These are phyloP conservation scores for Marcusenius ussheri DNA, from an alignment of 2,113 vertebrate species.

Conservation along the genomic window DNA sequence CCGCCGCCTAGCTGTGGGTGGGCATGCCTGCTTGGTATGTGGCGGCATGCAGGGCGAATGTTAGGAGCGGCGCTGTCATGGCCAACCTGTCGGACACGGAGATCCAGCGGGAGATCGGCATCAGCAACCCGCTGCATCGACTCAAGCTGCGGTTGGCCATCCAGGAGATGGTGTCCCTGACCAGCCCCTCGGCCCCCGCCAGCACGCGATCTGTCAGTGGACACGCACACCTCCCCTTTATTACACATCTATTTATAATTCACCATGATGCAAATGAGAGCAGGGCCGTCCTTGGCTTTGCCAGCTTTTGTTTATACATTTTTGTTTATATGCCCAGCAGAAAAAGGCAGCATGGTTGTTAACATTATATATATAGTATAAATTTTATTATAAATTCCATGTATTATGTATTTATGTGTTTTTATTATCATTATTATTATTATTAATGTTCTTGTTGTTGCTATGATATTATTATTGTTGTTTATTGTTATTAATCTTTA, in stretches of 20 bases:
- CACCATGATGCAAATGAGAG: neutral
- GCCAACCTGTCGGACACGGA: conserved; percentile 86
- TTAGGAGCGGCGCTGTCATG: conserved; percentile 89
- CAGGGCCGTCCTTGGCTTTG: neutral
- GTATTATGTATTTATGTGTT: neutral
- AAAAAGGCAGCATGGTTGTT: neutral
- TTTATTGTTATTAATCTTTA: neutral
- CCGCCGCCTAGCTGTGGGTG: conserved; percentile 65
- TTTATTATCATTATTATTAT: neutral
- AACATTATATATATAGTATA: neutral
- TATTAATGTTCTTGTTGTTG: neutral
- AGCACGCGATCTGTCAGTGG: conserved; percentile 77
- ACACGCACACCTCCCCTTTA: neutral
- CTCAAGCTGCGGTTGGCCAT: conserved; percentile 86
- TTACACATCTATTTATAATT: neutral
- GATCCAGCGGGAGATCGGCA: conserved; percentile 90
- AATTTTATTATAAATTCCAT: neutral
- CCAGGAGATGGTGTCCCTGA: conserved; percentile 92
- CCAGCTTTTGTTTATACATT: neutral
- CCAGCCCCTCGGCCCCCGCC: conserved; percentile 81
- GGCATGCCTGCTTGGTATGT: conserved; percentile 93
- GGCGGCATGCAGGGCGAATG: conserved; percentile 81
- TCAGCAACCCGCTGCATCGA: conserved; percentile 86
- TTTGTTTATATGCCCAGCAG: neutral
- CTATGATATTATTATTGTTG: neutral